Evolutionary conservation across 1,140 invertebrate genomes (phyloP), one percentile per base, ranked within the genome.

Genomic region (Pseudomyrmex cubaensis): DNA sequence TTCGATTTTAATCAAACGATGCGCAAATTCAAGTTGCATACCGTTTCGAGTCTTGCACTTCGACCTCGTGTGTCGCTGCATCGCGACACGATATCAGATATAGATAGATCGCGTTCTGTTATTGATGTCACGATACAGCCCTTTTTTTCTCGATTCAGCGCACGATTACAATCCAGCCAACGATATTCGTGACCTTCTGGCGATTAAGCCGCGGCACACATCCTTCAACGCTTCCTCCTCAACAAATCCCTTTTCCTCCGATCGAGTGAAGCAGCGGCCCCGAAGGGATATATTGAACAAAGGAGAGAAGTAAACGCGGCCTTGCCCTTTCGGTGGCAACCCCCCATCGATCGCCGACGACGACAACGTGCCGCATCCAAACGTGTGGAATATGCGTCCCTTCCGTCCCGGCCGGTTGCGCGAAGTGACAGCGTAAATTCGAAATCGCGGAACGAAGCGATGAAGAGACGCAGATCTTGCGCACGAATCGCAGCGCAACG

Each of bases 251-350:
- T 52, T 9, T 35, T 35, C 5, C 74, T 66, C 46, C 48, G 61
- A 54, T 78, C 64, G 44, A 20, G 76, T 78, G 64, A 69, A 78
- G 48, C 66, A 44, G 64, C 66, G 54, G 64, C 15, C 44, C 54
- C 52, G 54, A 70, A 22, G 76, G 35, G 35, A 35, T 35, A 70
- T 70, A 70, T 72, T 54, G 54, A 80, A 48, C 64, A 72, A 80
- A 72, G 76, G 15, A 72, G 15, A 72, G 76, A 57, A 44, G 74
- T 46, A n/a, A 50, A 80, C 54, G 66, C 66, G 76, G 44, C 76
- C 76, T 78, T 78, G 76, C 66, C 76, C 76, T 80, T 80, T 80
- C 44, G 66, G 9, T n/a, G 70, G 74, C 67, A 74, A 70, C 74
- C 80, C 35, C 54, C 64, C 69, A 64, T 74, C 80, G 80, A 85